These are phyloP conservation scores for Troides helena DNA, from an alignment of 2,888 invertebrate species.

Conservation along the genomic window DNA sequence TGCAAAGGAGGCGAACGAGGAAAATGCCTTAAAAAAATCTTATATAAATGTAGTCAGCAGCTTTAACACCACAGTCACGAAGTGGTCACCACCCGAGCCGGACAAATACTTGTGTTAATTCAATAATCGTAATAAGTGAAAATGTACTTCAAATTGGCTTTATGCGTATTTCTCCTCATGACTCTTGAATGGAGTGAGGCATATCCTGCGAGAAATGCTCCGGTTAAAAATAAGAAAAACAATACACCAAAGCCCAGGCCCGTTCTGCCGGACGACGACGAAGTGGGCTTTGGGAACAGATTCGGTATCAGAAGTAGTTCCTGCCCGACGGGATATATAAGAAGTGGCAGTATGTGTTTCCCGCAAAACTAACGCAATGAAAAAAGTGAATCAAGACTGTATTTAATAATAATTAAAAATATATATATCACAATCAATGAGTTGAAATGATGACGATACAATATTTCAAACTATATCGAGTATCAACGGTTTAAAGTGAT, in stretches of 20 bases:
- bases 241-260: conserved; percentile 5
- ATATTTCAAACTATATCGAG: neutral
- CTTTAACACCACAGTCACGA: neutral
- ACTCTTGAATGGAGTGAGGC: conserved; percentile 19
- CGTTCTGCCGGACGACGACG: conserved; percentile 16
- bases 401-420: neutral
- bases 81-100: neutral
- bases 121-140: conserved; percentile 4
- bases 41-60: conserved; percentile 8
- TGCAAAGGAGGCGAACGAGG: conserved; percentile 8
- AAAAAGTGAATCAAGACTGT: neutral
- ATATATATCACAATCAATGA: neutral
- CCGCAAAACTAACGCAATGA: neutral
- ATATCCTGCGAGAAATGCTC: conserved; percentile 1
- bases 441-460: too few relatives aligned
- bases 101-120: neutral
- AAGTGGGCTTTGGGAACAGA: conserved; percentile 17
- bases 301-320: conserved; percentile 15
- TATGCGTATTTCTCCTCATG: conserved; percentile 26
- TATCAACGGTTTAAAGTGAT: neutral
- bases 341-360: conserved; percentile 12
- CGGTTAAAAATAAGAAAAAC: neutral
- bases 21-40: conserved; percentile 4
- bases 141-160: conserved; percentile 22
- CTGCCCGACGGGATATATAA: conserved; percentile 7